Percentiles rank a stretch among this genome's conserved stretches.
Evolutionary conservation across 1,140 invertebrate genomes (phyloP).

Genomic region (Scaptomyza montana): DNA sequence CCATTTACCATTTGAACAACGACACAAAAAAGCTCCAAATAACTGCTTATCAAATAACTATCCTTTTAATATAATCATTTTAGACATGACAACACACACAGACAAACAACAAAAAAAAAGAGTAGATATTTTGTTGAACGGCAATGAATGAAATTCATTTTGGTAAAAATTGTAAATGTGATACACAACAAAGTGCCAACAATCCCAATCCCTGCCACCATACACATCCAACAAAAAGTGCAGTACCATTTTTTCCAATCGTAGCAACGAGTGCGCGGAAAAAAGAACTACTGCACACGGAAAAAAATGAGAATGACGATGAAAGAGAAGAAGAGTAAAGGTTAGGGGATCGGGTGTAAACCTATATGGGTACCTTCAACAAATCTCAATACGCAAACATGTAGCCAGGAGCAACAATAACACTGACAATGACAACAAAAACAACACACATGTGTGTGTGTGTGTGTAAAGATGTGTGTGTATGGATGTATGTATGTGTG

Average conservation of each 20-base stretch:
- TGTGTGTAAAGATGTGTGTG: slow-evolving; percentile 21
- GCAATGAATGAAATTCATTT: slow-evolving; percentile 40
- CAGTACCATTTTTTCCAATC: slow-evolving; percentile 38
- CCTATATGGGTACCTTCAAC: slow-evolving; percentile 69
- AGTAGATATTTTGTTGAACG: slow-evolving; percentile 11
- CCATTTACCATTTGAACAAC: slow-evolving; percentile 1
- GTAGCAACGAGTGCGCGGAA: slow-evolving; percentile 25
- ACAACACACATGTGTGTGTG: slow-evolving; percentile 20
- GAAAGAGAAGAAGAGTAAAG: neutral
- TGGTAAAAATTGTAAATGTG: slow-evolving; percentile 19
- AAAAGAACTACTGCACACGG: no score
- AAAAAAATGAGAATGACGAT: neutral
- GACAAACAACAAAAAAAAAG: slow-evolving; percentile 9
- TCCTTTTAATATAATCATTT: slow-evolving; percentile 33
- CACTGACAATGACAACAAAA: slow-evolving; percentile 28
- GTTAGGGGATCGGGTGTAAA: slow-evolving; percentile 28
- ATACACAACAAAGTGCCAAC: slow-evolving; percentile 28
- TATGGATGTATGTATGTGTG: slow-evolving; percentile 35
- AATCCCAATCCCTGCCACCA: neutral
- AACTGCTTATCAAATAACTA: slow-evolving; percentile 37
- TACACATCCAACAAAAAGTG: slow-evolving; percentile 30
- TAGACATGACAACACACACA: slow-evolving; percentile 12
- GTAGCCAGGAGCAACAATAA: slow-evolving; percentile 53
- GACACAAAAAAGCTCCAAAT: neutral
- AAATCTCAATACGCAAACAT: slow-evolving; percentile 73